Base-by-base conservation (phyloP, 1,140 invertebrate genomes). In the Tyrophagus putrescentiae region DNA sequence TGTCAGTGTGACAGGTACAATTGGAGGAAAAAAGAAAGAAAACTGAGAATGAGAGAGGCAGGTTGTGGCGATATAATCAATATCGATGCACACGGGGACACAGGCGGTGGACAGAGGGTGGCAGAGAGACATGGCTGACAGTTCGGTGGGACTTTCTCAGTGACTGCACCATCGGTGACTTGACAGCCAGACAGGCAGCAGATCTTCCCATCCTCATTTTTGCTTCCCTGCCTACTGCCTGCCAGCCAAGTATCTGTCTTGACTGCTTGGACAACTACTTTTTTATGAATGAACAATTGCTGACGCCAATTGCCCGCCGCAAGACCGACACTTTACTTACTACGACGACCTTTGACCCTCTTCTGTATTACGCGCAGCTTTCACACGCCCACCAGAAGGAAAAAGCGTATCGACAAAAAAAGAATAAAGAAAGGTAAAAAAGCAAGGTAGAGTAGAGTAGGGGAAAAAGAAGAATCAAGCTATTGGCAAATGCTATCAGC, bases 201-300 rank as follows among this genome's bases (percentile, higher is more conserved):
- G 9, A 18, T 7, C 7, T 21, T 48, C 13, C 45, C 7, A 21
- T 48, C 7, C 7, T 7, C 45, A 7, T 21, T 48, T n/a, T n/a
- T n/a, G n/a, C n/a, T n/a, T n/a, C n/a, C n/a, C n/a, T n/a, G n/a
- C n/a, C n/a, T n/a, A n/a, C n/a, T n/a, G n/a, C n/a, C n/a, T n/a
- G n/a, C n/a, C n/a, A n/a, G n/a, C n/a, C n/a, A n/a, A n/a, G n/a
- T n/a, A n/a, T n/a, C n/a, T n/a, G n/a, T n/a, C n/a, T n/a, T n/a
- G n/a, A n/a, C n/a, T n/a, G n/a, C n/a, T n/a, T n/a, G n/a, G n/a
- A n/a, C n/a, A n/a, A n/a, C n/a, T n/a, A n/a, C n/a, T n/a, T n/a
- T 48, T 48, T 48, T 48, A 48, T 48, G 45, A 48, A 48, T 48
- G 45, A 18, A 48, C 45, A 48, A 48, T 48, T 48, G 45, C 7